These are phyloP conservation scores for Dasysyrphus tricinctus DNA, from an alignment of 2,888 invertebrate genomes.

Conservation along the genomic window DNA sequence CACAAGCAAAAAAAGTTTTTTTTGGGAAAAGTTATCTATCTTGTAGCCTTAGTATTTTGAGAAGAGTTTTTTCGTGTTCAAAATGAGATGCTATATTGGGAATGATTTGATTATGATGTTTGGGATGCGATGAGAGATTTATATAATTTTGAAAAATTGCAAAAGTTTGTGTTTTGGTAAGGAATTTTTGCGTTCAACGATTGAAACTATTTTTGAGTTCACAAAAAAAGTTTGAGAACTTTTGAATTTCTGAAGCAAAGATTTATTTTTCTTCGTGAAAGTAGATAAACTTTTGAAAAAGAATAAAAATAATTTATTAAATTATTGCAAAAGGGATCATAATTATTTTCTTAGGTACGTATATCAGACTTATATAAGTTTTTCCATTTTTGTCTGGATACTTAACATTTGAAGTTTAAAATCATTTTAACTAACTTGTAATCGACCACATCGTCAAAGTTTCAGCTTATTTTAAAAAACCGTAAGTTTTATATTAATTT, in stretches of 20 bases:
- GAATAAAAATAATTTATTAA: not conserved
- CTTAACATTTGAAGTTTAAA: too few species aligned
- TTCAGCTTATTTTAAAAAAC: too few species aligned
- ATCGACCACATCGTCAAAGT: too few species aligned
- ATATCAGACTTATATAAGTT: too few species aligned
- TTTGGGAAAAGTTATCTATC: not conserved
- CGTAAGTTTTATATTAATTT: too few species aligned
- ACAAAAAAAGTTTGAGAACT: not conserved
- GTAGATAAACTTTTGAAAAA: not conserved
- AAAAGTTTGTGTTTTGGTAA: constrained; percentile 49
- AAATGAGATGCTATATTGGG: constrained; percentile 57
- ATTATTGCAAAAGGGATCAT: not conserved
- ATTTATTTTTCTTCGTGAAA: not conserved
- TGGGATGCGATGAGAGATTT: constrained; percentile 23
- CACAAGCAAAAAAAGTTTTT: constrained; percentile 61
- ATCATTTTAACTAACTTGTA: too few species aligned
- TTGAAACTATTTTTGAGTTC: constrained; percentile 21
- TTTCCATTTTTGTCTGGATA: not conserved
- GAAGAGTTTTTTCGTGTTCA: constrained; percentile 31
- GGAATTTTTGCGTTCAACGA: not conserved
- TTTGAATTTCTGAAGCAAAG: not conserved
- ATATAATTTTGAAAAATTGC: constrained; percentile 63
- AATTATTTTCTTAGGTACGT: too few species aligned
- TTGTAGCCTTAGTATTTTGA: constrained; percentile 36
- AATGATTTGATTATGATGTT: constrained; percentile 57